Base-by-base conservation (phyloP, 2,797 vertebrate genomes). In the Peromyscus eremicus region DNA sequence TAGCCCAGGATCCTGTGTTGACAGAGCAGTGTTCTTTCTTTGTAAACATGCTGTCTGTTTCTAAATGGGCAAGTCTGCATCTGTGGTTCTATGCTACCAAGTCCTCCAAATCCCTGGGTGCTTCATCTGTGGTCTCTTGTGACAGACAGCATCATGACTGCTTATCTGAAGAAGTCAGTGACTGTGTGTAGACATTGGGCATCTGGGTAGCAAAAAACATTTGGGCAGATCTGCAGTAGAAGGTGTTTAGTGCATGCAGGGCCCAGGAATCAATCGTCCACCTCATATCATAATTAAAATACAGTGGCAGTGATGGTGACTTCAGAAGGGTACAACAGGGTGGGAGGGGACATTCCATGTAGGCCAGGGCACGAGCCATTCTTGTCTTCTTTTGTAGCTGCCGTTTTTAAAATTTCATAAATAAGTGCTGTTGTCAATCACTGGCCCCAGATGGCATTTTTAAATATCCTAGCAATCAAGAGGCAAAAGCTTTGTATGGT, bases 11-110 rank as follows among this genome's bases (percentile, higher is more conserved):
- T 76, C 68, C 85, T 55, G 25, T 60, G 93, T 94, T 23, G 14
- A 57, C 46, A 68, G 62, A 91, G 79, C 27, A 21, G 57, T 89
- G 97, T 81, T 93, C 94, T 52, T 95, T 95, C 89, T 96, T 57
- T 70, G 80, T 94, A 14, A 86, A 43, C 46, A n/a, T 34, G 4
- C 6, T 40, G 89, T 84, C 1, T 87, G 14, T 79, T 66, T 81
- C 55, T 71, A 80, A 80, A n/a, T 3, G 0, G 0, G 80, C 21
- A 14, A 87, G 90, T 75, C 16, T 23, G 19, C 6, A 4, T 70
- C 68, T 46, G 62, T 5, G 11, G 94, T 66, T 96, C 91, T 64
- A 73, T 6, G 40, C 79, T n/a, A 75, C 19, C 52, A 98, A 95
- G 82, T 27, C 82, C 8, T n/a, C 57, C 55, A 46, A 84, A 96